phyloP scores from a whole-genome alignment of 1,140 invertebrate species.

The Eupeodes corollae region DNA sequence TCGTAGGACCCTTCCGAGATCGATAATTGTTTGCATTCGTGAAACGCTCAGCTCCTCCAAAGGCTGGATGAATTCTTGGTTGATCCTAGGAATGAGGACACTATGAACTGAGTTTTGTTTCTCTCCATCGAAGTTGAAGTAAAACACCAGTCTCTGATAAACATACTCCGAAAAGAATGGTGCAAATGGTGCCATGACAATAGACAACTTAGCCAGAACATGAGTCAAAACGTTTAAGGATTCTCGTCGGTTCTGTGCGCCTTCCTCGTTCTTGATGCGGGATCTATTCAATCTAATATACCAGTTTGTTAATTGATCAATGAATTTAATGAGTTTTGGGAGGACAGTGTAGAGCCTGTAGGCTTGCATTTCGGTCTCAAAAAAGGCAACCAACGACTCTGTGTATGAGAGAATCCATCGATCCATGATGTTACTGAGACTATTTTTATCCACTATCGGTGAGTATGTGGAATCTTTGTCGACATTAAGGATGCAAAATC shows the following conservation, averaged over 20 bases:
- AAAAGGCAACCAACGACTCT: slow-evolving; percentile 74
- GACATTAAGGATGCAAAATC: slow-evolving; percentile 85
- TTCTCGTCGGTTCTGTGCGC: slow-evolving; percentile 14
- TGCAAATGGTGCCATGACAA: slow-evolving; percentile 88
- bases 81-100: slow-evolving; percentile 65
- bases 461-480: slow-evolving; percentile 36
- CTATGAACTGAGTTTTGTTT: slow-evolving; percentile 68
- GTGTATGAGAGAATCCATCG: slow-evolving; percentile 91
- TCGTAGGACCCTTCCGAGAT: slow-evolving; percentile 76
- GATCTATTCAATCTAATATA: slow-evolving; percentile 91
- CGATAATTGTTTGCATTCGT: slow-evolving; percentile 86
- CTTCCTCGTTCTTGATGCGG: slow-evolving; percentile 70
- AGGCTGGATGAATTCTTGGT: slow-evolving; percentile 59
- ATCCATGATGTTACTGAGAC: slow-evolving; percentile 67
- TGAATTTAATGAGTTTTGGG: slow-evolving; percentile 80
- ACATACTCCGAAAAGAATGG: slow-evolving; percentile 90
- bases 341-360: slow-evolving; percentile 90
- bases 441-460: slow-evolving; percentile 6
- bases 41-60: slow-evolving; percentile 77
- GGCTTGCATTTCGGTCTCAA: slow-evolving; percentile 79
- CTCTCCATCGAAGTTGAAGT: slow-evolving; percentile 19
- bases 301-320: slow-evolving; percentile 95
- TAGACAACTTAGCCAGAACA: slow-evolving; percentile 42
- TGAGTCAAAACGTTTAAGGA: too few species aligned
- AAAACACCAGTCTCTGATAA: slow-evolving; percentile 69